These are phyloP conservation scores for Trachymyrmex septentrionalis DNA, from an alignment of 1,140 invertebrate species.

Conservation along the genomic window DNA sequence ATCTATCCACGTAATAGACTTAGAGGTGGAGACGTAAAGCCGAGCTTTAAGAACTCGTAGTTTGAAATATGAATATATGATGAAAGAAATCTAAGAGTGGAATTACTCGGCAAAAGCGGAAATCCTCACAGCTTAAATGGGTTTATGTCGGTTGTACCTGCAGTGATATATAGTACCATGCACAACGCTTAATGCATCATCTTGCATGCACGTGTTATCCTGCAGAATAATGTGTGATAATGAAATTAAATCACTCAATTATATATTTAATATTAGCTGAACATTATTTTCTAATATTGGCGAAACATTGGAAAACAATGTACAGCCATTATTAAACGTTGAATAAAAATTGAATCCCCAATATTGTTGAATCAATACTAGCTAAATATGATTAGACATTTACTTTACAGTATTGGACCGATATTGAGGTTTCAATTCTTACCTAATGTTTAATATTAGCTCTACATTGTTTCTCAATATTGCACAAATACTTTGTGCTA, in stretches of 20 bases:
- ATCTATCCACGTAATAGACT: background rate
- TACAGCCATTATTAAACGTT: too few relatives aligned
- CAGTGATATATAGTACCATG: background rate
- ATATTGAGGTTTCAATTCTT: too few relatives aligned
- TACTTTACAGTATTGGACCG: too few relatives aligned
- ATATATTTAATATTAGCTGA: too few relatives aligned
- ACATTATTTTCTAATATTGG: too few relatives aligned
- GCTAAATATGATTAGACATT: too few relatives aligned
- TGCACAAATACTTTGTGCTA: too few relatives aligned
- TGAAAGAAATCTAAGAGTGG: slow-evolving; percentile 42
- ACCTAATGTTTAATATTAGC: too few relatives aligned
- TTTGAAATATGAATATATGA: slow-evolving; percentile 26
- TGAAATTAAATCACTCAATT: background rate
- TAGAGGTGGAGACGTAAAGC: background rate
- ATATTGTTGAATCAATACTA: too few relatives aligned
- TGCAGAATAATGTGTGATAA: slow-evolving; percentile 16
- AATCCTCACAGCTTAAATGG: slow-evolving; percentile 40
- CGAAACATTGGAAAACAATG: too few relatives aligned
- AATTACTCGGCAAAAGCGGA: slow-evolving; percentile 30
- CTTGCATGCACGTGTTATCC: background rate
- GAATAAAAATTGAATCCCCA: too few relatives aligned
- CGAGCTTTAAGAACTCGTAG: background rate
- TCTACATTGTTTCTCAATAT: too few relatives aligned
- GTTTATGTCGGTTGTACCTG: slow-evolving; percentile 9
- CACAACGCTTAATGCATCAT: background rate